Evolutionary conservation across 2,888 invertebrate genomes (phyloP).

Genomic region (Oscheius sp.): DNA sequence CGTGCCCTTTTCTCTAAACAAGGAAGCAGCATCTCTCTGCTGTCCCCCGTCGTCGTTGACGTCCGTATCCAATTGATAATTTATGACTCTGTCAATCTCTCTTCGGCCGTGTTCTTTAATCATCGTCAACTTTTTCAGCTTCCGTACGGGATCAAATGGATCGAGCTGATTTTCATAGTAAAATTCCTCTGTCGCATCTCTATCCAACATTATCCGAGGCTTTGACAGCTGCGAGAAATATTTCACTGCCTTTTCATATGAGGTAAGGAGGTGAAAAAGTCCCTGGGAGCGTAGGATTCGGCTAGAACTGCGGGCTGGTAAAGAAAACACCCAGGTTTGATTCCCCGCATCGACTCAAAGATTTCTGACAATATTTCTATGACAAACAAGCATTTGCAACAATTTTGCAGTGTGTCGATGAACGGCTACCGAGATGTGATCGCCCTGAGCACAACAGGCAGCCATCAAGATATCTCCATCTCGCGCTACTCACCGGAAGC

Average conservation of each 20-base stretch:
- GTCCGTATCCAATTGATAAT: background rate
- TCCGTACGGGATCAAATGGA: conserved; percentile 50
- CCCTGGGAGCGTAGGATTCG: no score
- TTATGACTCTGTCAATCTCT: conserved; percentile 9
- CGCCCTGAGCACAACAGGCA: conserved; percentile 57
- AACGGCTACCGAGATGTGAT: conserved; percentile 63
- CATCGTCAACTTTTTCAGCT: conserved; percentile 33
- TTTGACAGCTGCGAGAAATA: conserved; percentile 47
- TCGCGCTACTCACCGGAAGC: conserved; percentile 54
- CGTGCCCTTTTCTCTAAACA: no score
- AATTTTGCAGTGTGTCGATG: conserved; percentile 61
- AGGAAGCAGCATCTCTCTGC: background rate
- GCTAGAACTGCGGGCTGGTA: no score
- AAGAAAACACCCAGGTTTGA: no score
- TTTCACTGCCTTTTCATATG: conserved; percentile 58
- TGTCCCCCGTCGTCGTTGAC: background rate
- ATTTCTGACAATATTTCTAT: no score
- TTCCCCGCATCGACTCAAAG: no score
- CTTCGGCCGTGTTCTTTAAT: background rate
- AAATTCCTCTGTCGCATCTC: conserved; percentile 49
- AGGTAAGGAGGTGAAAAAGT: conserved; percentile 48
- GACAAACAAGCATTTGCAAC: no score
- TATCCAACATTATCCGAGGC: conserved; percentile 58
- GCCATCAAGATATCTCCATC: conserved; percentile 48
- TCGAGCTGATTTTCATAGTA: conserved; percentile 45